Percentiles rank a stretch among this genome's conserved stretches.
phyloP scores from a whole-genome alignment of 2,888 invertebrate species.

The Acleris laterana region DNA sequence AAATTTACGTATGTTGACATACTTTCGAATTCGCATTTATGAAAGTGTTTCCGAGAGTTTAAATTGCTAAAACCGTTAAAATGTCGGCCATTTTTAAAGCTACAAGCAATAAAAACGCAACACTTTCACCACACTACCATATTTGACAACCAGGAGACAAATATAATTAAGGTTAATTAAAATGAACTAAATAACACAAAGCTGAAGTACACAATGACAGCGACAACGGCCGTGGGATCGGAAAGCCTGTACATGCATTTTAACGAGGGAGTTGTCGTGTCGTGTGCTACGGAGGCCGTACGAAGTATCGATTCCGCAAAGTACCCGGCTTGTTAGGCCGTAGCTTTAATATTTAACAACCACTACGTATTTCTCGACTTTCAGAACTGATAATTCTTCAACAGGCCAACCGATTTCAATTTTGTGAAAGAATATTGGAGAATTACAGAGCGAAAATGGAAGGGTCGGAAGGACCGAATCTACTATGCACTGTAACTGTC shows the following conservation, averaged over 20 bases:
- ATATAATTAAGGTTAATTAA: slow-evolving; percentile 8
- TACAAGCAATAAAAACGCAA: no score
- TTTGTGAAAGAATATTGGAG: no score
- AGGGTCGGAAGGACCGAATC: no score
- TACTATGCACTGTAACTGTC: no score
- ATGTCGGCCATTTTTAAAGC: neutral
- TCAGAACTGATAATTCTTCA: no score
- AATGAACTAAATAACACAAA: neutral
- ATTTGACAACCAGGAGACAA: neutral
- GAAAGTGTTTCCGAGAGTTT: no score
- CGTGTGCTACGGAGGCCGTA: slow-evolving; percentile 7
- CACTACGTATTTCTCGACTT: no score
- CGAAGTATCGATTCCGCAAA: neutral
- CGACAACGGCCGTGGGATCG: slow-evolving; percentile 1
- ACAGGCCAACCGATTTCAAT: no score
- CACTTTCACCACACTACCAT: neutral
- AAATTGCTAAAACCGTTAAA: no score
- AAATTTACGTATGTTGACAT: no score
- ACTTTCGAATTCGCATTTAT: no score
- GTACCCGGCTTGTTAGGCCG: neutral
- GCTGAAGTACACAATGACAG: slow-evolving; percentile 11
- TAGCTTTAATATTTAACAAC: neutral
- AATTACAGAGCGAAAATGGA: no score
- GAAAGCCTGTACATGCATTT: slow-evolving; percentile 13
- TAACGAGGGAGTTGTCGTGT: slow-evolving; percentile 10